phyloP scores from a whole-genome alignment of 2,888 invertebrate genomes.

The Adela reaumurella region DNA sequence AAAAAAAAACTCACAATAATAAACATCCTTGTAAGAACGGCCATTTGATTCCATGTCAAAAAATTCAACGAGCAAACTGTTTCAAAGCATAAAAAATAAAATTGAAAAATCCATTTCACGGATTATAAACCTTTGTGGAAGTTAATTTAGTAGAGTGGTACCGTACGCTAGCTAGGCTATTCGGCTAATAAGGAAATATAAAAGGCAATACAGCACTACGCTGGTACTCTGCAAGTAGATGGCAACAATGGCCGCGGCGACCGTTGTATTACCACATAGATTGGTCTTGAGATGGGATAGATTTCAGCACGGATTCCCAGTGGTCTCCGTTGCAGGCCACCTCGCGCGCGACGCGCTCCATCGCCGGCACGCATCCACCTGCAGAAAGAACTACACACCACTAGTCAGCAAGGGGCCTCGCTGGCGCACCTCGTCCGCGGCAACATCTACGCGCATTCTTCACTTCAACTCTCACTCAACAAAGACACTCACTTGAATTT shows the following conservation, averaged over 20 bases:
- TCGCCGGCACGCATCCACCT: slow-evolving; percentile 44
- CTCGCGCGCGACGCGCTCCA: slow-evolving; percentile 54
- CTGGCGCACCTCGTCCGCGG: slow-evolving; percentile 12
- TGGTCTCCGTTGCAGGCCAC: slow-evolving; percentile 63
- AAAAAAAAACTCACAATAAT: too few species aligned
- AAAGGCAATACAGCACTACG: slow-evolving; percentile 41
- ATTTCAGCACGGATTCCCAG: slow-evolving; percentile 64
- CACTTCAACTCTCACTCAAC: too few species aligned
- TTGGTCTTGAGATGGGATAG: slow-evolving; percentile 51
- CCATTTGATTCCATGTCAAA: too few species aligned
- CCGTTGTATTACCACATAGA: slow-evolving; percentile 54
- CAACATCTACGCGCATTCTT: neutral
- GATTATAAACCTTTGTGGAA: too few species aligned
- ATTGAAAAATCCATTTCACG: too few species aligned
- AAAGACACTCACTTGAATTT: too few species aligned
- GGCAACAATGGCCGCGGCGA: slow-evolving; percentile 22
- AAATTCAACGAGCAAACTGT: too few species aligned
- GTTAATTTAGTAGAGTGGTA: neutral
- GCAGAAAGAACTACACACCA: slow-evolving; percentile 55
- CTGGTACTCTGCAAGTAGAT: slow-evolving; percentile 25
- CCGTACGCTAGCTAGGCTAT: neutral
- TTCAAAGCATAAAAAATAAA: too few species aligned
- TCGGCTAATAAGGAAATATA: slow-evolving; percentile 19
- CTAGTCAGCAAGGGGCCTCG: slow-evolving; percentile 43
- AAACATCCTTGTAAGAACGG: too few species aligned